Percentiles rank a stretch among this genome's conserved stretches.
These are phyloP conservation scores for Spea bombifrons DNA, from an alignment of 2,113 vertebrate genomes.

Conservation along the genomic window DNA sequence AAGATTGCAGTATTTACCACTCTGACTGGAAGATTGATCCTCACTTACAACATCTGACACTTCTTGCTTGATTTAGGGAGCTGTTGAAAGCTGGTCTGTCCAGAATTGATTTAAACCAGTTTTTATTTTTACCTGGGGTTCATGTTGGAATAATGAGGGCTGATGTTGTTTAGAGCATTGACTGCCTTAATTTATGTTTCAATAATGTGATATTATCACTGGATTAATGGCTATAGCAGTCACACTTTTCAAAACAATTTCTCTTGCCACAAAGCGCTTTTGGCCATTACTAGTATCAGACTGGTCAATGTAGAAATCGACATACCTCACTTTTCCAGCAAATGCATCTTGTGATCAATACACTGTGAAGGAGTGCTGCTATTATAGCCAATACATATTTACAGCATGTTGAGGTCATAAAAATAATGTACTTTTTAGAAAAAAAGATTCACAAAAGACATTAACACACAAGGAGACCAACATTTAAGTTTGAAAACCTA, in stretches of 20 bases:
- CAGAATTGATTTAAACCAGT: slow-evolving; percentile 62
- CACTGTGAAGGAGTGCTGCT: neutral
- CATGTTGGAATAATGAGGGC: slow-evolving; percentile 40
- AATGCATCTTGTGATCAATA: neutral
- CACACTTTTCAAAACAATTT: slow-evolving; percentile 15
- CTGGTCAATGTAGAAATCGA: neutral
- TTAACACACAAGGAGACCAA: no score
- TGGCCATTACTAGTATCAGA: slow-evolving; percentile 10
- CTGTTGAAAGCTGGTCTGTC: slow-evolving; percentile 56
- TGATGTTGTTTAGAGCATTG: slow-evolving; percentile 24
- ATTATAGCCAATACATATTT: neutral
- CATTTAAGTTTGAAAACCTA: no score
- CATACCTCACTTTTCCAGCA: neutral
- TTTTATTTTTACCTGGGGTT: slow-evolving; percentile 28
- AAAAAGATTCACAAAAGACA: neutral
- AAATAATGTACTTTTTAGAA: neutral
- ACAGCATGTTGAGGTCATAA: neutral
- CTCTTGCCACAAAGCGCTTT: slow-evolving; percentile 27
- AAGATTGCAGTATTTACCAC: slow-evolving; percentile 68
- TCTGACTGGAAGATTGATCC: slow-evolving; percentile 71
- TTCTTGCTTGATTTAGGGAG: slow-evolving; percentile 68
- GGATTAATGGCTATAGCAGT: slow-evolving; percentile 31
- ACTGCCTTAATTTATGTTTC: slow-evolving; percentile 41
- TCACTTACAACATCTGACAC: slow-evolving; percentile 63
- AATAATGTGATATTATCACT: slow-evolving; percentile 39